Evolutionary conservation across 2,797 vertebrate species (phyloP), one percentile per base, ranked within the genome.

Genomic region (Pyrocephalus nanus): DNA sequence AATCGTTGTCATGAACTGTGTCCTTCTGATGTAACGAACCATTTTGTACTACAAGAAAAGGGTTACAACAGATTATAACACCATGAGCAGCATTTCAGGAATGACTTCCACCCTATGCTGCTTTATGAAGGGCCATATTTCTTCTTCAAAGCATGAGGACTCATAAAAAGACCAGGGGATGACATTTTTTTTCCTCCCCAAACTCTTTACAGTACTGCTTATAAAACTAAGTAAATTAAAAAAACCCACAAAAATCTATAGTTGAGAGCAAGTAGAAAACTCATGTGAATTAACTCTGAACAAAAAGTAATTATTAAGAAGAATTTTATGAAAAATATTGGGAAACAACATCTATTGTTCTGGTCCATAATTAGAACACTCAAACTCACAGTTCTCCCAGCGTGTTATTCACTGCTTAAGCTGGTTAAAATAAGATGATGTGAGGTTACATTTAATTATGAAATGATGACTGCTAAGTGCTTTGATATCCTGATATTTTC

Each of bases 21-120:
- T 99, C 99, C 98, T 99, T 99, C 98, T 99, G 99, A 98, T 99
- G 99, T 97, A 99, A 97, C 8, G 99, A 99, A 98, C 99, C 99
- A 99, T 99, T 99, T 98, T 99, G 99, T 96, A 99, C 99, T 99
- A 95, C 70, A 98, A 98, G 21, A 92, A 92, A 86, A 94, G 90
- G 93, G 66, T 95, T 94, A 54, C 64, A 94, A 92, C 23, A 74
- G 4, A 65, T 96, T 90, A 93, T 4, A 88, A 85, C 7, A 75
- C 9, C 22, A 32, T 55, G n/a, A 81, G 43, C 22, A 83, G 93
- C 50, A 80, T 8, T 79, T 76, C 40, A 83, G 21, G 12, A 45
- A 32, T 23, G 65, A 92, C 25, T 42, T 55, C 55, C 47, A 93
- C 34, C 29, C 60, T 53, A 4, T 15, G 19, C 47, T 62, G 54